These are phyloP conservation scores for Neostethus bicornis DNA, from an alignment of 2,797 vertebrate species.

Conservation along the genomic window DNA sequence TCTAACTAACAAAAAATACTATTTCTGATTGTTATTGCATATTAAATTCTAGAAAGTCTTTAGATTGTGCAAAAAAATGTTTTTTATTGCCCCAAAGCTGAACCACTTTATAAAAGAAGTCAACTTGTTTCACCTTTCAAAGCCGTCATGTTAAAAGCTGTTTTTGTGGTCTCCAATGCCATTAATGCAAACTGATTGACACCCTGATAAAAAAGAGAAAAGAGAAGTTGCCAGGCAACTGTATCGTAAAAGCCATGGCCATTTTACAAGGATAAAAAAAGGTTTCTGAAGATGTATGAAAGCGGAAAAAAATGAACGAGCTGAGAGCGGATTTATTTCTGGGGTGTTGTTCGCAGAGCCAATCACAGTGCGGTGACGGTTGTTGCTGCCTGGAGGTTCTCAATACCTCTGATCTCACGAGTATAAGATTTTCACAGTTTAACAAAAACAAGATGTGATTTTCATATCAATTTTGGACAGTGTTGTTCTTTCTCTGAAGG, in stretches of 20 bases:
- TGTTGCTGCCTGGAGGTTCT: neutral
- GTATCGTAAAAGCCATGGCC: neutral
- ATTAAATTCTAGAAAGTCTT: no score
- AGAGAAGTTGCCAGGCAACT: slow-evolving; percentile 50
- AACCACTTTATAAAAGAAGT: slow-evolving; percentile 3
- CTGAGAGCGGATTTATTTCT: neutral
- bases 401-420: neutral
- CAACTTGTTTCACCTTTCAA: no score
- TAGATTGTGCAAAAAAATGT: neutral
- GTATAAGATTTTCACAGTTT: no score
- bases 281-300: slow-evolving; percentile 11
- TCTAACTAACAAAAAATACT: no score
- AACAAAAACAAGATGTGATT: neutral
- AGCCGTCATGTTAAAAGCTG: neutral
- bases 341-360: neutral
- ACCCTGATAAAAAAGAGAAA: slow-evolving; percentile 27
- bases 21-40: no score
- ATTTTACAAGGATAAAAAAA: slow-evolving; percentile 4
- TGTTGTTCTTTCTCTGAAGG: neutral
- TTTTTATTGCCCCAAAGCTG: neutral
- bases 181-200: slow-evolving; percentile 2
- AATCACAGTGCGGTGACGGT: neutral
- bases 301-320: slow-evolving; percentile 1
- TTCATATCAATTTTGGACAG: neutral
- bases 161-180: slow-evolving; percentile 13